Evolutionary conservation across 2,113 vertebrate species (phyloP).

Genomic region (Periophthalmodon schlosseri): DNA sequence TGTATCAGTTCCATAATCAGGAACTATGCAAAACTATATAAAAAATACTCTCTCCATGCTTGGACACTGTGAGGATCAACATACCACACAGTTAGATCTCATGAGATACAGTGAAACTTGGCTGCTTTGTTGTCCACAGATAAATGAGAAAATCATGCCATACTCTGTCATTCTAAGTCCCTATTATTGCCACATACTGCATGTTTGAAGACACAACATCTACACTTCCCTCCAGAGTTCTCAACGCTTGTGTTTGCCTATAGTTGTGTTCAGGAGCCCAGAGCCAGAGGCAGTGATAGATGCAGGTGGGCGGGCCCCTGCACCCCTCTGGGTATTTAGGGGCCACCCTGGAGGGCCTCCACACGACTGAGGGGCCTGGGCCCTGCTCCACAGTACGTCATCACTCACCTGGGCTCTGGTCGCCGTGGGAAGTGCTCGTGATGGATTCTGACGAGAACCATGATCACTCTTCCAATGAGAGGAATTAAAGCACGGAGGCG

Average conservation of each 20-base stretch:
- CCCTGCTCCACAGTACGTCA: conserved; percentile 67
- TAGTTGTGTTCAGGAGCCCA: conserved; percentile 17
- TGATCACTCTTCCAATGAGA: conserved; percentile 95
- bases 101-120: background rate
- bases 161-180: conserved; percentile 25
- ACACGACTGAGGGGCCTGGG: conserved; percentile 63
- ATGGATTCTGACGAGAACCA: conserved; percentile 87
- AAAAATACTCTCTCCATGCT: too few relatives aligned
- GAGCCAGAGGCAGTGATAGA: conserved; percentile 84
- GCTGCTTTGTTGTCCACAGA: background rate
- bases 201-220: conserved; percentile 4
- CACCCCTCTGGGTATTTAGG: conserved; percentile 76
- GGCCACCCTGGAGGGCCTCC: conserved; percentile 74
- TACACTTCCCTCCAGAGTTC: conserved; percentile 6
- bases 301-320: conserved; percentile 72
- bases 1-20: too few relatives aligned
- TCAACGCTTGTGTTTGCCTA: conserved; percentile 9
- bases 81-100: too few relatives aligned
- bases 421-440: conserved; percentile 80
- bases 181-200: conserved; percentile 11
- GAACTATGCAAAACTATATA: too few relatives aligned
- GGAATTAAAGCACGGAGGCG: conserved; percentile 92
- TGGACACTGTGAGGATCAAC: too few relatives aligned
- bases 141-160: background rate
- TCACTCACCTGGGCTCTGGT: conserved; percentile 82